phyloP scores from a whole-genome alignment of 2,113 vertebrate genomes.

The Mus musculus region GRCm39 chrX:56081001-56081500 shows the following conservation, averaged over 20 bases:
- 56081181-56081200: background rate
- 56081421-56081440: slow-evolving; percentile 47
- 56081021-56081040: background rate
- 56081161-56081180: background rate
- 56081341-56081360: slow-evolving; percentile 45
- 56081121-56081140: background rate
- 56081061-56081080: background rate
- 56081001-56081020: background rate
- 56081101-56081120: background rate
- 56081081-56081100: background rate
- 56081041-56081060: background rate
- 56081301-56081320: background rate
- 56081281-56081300: background rate
- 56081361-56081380: slow-evolving; percentile 3
- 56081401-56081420: slow-evolving; percentile 23
- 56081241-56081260: background rate
- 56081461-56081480: slow-evolving; percentile 67
- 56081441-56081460: slow-evolving; percentile 63
- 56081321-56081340: background rate
- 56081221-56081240: background rate
- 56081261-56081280: background rate
- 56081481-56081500: slow-evolving; percentile 50
- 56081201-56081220: background rate
- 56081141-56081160: background rate
- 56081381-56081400: slow-evolving; percentile 9